Conservation (phyloP, 1,140 invertebrate species). For the Zaprionus africanus region DNA sequence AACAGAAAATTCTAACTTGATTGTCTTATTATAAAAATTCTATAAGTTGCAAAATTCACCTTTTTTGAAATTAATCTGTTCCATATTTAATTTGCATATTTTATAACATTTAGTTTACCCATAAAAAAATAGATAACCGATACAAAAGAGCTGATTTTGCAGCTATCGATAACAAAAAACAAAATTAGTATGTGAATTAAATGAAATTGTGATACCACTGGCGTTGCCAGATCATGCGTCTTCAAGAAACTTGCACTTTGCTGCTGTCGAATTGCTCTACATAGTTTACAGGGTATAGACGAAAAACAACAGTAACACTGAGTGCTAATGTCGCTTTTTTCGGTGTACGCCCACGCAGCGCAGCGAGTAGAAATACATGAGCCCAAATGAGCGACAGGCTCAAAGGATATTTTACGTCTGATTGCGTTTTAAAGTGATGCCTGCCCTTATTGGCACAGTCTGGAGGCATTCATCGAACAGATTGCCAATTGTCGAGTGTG, state of each 20-base stretch:
- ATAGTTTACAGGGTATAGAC: background rate
- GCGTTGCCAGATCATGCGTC: background rate
- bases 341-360: background rate
- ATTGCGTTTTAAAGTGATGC: conserved; percentile 73
- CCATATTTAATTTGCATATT: no score
- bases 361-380: conserved; percentile 60
- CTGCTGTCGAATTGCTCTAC: background rate
- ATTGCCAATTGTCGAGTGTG: conserved; percentile 53
- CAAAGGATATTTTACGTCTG: conserved; percentile 75
- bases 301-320: background rate
- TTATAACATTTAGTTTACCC: no score
- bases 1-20: background rate
- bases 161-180: background rate
- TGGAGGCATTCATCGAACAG: conserved; percentile 44
- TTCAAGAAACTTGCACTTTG: background rate
- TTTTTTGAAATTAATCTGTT: no score
- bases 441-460: conserved; percentile 37
- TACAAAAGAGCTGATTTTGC: no score
- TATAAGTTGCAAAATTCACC: no score
- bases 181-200: background rate
- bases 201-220: background rate
- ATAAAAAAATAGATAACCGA: no score
- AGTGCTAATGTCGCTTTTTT: conserved; percentile 3
- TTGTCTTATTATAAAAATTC: no score
- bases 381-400: conserved; percentile 63